A percentile compares a stretch with the other conserved stretches of the same genome.
These are phyloP conservation scores for Sebastes miniatus DNA, from an alignment of 2,797 vertebrate genomes.

Conservation along the genomic window DNA sequence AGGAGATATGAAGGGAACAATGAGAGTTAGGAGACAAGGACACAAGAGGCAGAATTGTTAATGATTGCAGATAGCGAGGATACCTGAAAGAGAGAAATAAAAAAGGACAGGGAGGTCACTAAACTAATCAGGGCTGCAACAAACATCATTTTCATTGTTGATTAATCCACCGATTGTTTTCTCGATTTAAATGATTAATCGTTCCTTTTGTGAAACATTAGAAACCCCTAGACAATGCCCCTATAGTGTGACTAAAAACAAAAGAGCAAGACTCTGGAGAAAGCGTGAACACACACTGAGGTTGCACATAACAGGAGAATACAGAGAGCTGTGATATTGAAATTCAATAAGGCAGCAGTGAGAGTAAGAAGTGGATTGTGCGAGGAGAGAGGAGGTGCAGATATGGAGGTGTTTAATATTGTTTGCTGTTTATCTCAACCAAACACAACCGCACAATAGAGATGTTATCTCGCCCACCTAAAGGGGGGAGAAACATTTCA, in stretches of 20 bases:
- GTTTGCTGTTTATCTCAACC: conserved; percentile 70
- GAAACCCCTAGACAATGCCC: neutral
- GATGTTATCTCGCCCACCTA: conserved; percentile 60
- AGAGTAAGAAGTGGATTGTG: conserved; percentile 17
- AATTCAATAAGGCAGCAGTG: conserved; percentile 45
- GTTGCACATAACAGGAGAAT: neutral
- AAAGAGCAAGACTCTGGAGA: neutral
- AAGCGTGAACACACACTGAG: neutral
- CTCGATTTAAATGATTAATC: neutral
- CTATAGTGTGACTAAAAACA: neutral
- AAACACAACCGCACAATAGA: conserved; percentile 60
- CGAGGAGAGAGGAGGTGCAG: conserved; percentile 38
- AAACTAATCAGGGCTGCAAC: neutral
- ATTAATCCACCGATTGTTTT: neutral
- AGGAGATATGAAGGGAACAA: neutral
- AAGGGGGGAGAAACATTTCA: conserved; percentile 52
- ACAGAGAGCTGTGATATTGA: conserved; percentile 16
- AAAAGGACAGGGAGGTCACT: neutral
- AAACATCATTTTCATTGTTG: neutral
- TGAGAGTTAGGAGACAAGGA: neutral
- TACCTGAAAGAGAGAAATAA: neutral
- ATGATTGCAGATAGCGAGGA: neutral
- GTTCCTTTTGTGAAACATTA: neutral
- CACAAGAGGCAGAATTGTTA: conserved; percentile 1
- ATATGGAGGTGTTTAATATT: conserved; percentile 68